Percentiles rank a stretch among this genome's conserved stretches.
phyloP scores from a whole-genome alignment of 2,888 invertebrate genomes.

The Dynastes tityus region DNA sequence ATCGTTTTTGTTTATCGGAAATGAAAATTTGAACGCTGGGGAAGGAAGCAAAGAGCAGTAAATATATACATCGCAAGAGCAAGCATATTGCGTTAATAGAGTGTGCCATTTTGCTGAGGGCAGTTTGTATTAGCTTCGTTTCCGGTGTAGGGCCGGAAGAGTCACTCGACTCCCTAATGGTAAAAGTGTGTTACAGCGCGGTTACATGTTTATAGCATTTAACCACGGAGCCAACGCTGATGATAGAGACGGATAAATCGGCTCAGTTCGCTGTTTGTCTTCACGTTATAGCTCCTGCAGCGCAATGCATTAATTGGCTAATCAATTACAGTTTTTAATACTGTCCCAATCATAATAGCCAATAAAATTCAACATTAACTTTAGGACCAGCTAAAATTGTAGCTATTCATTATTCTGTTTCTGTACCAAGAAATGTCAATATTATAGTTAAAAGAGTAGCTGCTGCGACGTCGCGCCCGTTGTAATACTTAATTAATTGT shows the following conservation, averaged over 20 bases:
- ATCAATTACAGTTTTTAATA: neutral
- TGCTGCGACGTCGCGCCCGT: too few relatives aligned
- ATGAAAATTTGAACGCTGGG: neutral
- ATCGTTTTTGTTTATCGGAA: neutral
- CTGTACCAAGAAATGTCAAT: too few relatives aligned
- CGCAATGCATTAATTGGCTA: neutral
- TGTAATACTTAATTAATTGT: too few relatives aligned
- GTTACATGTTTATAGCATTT: constrained; percentile 69
- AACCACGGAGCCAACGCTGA: constrained; percentile 56
- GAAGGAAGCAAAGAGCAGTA: constrained; percentile 24
- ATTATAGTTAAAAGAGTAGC: too few relatives aligned
- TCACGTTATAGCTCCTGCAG: neutral
- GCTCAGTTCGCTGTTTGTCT: constrained; percentile 60
- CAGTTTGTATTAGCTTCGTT: constrained; percentile 64
- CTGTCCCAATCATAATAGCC: too few relatives aligned
- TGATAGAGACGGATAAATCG: constrained; percentile 60
- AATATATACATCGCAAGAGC: constrained; percentile 37
- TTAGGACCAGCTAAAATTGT: too few relatives aligned
- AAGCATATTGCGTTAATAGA: constrained; percentile 53
- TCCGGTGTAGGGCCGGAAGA: constrained; percentile 65
- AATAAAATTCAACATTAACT: too few relatives aligned
- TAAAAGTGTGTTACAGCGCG: constrained; percentile 66
- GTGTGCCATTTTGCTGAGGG: constrained; percentile 59
- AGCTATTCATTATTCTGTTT: too few relatives aligned
- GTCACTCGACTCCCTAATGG: constrained; percentile 65